phyloP scores from a whole-genome alignment of 2,797 vertebrate species.

The Hirundo rustica region DNA sequence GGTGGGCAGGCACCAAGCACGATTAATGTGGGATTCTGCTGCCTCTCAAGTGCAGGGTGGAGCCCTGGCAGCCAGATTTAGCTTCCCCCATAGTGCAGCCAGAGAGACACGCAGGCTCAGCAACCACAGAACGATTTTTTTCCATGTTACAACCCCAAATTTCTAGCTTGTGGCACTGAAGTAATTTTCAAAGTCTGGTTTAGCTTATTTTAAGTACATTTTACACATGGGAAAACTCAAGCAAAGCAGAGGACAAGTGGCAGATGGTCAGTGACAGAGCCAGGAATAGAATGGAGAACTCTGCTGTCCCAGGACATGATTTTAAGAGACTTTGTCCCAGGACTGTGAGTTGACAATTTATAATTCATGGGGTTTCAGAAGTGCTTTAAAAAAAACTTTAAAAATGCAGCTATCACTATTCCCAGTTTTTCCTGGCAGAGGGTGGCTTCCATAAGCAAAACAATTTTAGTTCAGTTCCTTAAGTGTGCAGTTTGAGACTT shows the following conservation, averaged over 20 bases:
- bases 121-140: neutral
- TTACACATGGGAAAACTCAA: slow-evolving; percentile 8
- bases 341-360: neutral
- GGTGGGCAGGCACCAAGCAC: neutral
- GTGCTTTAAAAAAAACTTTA: neutral
- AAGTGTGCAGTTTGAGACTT: neutral
- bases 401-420: neutral
- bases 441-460: neutral
- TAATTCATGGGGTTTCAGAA: neutral
- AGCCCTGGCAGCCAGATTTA: slow-evolving; percentile 27
- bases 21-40: neutral
- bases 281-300: slow-evolving; percentile 6
- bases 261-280: slow-evolving; percentile 46
- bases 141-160: slow-evolving; percentile 5
- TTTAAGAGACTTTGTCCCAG: neutral
- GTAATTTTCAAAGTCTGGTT: slow-evolving; percentile 4
- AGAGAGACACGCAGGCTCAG: neutral
- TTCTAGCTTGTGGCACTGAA: slow-evolving; percentile 29
- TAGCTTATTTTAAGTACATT: slow-evolving; percentile 44
- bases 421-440: neutral
- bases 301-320: neutral
- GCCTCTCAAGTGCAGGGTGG: slow-evolving; percentile 16
- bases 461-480: neutral
- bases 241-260: slow-evolving; percentile 29
- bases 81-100: neutral